These are phyloP conservation scores for Eristalis pertinax DNA, from an alignment of 2,888 invertebrate species.

Conservation along the genomic window DNA sequence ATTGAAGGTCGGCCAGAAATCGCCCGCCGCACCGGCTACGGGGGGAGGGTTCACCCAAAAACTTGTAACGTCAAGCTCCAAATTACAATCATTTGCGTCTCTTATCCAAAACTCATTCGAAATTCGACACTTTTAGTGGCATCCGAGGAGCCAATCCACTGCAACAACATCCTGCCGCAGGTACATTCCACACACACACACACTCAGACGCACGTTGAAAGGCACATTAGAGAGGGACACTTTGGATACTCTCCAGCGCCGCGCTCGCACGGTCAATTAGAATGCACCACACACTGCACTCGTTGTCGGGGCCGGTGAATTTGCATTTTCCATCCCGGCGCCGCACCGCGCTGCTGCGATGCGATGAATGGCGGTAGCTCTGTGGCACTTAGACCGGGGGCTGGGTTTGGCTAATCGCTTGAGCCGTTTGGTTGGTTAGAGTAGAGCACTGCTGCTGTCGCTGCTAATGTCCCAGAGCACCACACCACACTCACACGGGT, in stretches of 20 bases:
- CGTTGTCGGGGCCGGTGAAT: constrained; percentile 30
- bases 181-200: background rate
- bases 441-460: constrained; percentile 1
- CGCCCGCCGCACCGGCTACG: background rate
- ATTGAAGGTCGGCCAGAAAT: constrained; percentile 40
- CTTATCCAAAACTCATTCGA: constrained; percentile 58
- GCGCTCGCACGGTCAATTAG: constrained; percentile 46
- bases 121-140: constrained; percentile 58
- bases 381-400: constrained; percentile 57
- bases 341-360: background rate
- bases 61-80: constrained; percentile 37
- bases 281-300: constrained; percentile 37
- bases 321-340: constrained; percentile 58
- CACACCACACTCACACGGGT: constrained; percentile 25
- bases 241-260: constrained; percentile 9
- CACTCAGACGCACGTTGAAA: background rate
- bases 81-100: constrained; percentile 66
- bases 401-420: constrained; percentile 71
- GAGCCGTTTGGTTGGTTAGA: constrained; percentile 65
- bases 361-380: constrained; percentile 56
- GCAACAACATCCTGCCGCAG: background rate
- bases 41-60: constrained; percentile 7
- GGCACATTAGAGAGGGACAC: constrained; percentile 11
- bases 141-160: constrained; percentile 50
- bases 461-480: constrained; percentile 44